Evolutionary conservation across 2,888 invertebrate genomes (phyloP).

Genomic region (Plebejus melissa): DNA sequence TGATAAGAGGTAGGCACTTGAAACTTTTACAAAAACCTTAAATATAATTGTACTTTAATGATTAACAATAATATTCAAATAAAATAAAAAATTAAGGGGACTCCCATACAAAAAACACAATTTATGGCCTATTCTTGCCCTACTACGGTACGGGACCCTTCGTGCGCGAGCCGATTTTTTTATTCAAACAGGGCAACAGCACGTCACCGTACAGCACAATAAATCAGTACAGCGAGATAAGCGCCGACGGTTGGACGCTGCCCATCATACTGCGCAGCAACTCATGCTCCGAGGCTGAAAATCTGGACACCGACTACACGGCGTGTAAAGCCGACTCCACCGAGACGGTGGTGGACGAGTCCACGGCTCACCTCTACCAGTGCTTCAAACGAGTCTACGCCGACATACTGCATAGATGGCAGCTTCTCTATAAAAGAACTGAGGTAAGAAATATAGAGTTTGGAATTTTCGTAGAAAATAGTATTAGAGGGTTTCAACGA

Average conservation of each 20-base stretch:
- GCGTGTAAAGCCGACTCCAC: conserved; percentile 58
- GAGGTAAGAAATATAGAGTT: conserved; percentile 71
- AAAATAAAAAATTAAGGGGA: too few relatives aligned
- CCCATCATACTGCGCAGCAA: conserved; percentile 87
- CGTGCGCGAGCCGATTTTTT: neutral
- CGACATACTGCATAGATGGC: conserved; percentile 92
- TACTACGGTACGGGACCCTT: too few relatives aligned
- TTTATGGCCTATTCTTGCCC: too few relatives aligned
- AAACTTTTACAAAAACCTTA: too few relatives aligned
- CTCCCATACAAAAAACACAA: too few relatives aligned
- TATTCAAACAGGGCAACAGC: conserved; percentile 71
- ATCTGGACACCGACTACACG: conserved; percentile 75
- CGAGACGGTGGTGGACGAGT: conserved; percentile 65
- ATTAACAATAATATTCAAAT: too few relatives aligned
- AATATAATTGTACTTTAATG: too few relatives aligned
- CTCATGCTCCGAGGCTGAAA: conserved; percentile 92
- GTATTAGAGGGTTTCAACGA: neutral
- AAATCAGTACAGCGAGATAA: conserved; percentile 84
- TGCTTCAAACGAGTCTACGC: conserved; percentile 93
- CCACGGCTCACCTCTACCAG: conserved; percentile 83
- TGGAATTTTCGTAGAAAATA: neutral
- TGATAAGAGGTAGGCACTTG: too few relatives aligned
- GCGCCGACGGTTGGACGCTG: conserved; percentile 87
- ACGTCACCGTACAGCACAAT: conserved; percentile 95
- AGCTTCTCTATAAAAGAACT: conserved; percentile 87